A percentile compares a stretch with the other conserved stretches of the same genome.
These are phyloP conservation scores for Pyrgilauda ruficollis DNA, from an alignment of 2,113 vertebrate genomes.

Conservation along the genomic window DNA sequence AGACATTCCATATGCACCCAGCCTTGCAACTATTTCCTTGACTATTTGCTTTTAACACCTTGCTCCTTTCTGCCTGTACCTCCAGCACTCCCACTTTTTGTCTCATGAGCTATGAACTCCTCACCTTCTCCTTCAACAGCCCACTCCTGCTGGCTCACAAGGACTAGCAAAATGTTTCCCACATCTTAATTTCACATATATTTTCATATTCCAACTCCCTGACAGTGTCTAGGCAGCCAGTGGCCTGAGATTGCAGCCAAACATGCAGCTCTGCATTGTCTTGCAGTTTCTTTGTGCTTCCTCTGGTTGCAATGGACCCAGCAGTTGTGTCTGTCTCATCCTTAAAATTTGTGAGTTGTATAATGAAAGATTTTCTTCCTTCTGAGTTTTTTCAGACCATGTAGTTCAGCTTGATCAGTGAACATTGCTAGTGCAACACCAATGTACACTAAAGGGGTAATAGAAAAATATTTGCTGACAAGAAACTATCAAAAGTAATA, in stretches of 20 bases:
- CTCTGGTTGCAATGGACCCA: background rate
- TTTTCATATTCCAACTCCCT: background rate
- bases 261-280: background rate
- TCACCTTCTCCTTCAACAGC: conserved; percentile 5
- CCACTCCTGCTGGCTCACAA: background rate
- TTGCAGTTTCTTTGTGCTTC: background rate
- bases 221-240: background rate
- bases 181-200: background rate
- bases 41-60: conserved; percentile 20
- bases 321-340: background rate
- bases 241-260: background rate
- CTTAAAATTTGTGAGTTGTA: background rate
- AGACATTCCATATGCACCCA: background rate
- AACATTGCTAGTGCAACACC: background rate
- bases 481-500: background rate
- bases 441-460: background rate
- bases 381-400: rapidly evolving
- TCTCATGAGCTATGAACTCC: conserved; percentile 31
- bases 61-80: background rate
- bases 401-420: background rate
- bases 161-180: background rate
- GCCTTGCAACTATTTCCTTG: background rate
- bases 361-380: background rate
- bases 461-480: background rate
- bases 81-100: conserved; percentile 4